Base-by-base conservation (phyloP, 2,888 invertebrate species). In the Limnephilus marmoratus region DNA sequence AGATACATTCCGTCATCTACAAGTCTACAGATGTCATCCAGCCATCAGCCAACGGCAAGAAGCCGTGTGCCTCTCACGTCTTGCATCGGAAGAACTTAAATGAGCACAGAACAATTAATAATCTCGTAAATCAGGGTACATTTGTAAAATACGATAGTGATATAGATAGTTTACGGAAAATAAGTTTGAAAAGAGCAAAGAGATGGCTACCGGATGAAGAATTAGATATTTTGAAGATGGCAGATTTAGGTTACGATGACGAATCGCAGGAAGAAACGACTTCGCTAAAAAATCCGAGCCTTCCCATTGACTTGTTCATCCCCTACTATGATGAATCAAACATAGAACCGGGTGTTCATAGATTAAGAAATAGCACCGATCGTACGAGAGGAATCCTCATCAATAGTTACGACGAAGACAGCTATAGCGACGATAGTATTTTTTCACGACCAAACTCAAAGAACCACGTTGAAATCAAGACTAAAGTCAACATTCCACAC, bases 1-100 rank as follows among this genome's bases (percentile, higher is more conserved):
- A 96, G 94, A 96, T 98, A 95, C 98, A 98, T 96, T 98, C 98
- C 94, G 97, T 99, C 95, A 97, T 98, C 94, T 99, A 99, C 96
- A 97, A 97, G 94, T 96, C 97, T 94, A 97, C 98, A 90, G 98
- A 98, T 95, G 98, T 98, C 92, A 96, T 95, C 88, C 95, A 96
- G 94, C 97, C 96, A 11, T 95, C 95, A 85, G 94, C 94, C n/a
- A 94, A 94, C 91, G 94, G 91, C 90, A 89, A 95, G 80, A 86
- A 90, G 94, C 95, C 96, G 31, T 97, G 97, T 94, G 96, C 97
- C 93, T 97, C 97, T 92, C 97, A 97, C 94, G 96, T 96, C 92
- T 96, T 97, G 90, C 96, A 97, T 95, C 94, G 96, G 93, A 96
- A 96, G 94, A 94, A 94, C 94, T 93, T 90, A 89, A 80, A 86